Percentiles rank a stretch among this genome's conserved stretches.
These are phyloP conservation scores for Selene dorsalis DNA, from an alignment of 2,797 vertebrate genomes.

Conservation along the genomic window DNA sequence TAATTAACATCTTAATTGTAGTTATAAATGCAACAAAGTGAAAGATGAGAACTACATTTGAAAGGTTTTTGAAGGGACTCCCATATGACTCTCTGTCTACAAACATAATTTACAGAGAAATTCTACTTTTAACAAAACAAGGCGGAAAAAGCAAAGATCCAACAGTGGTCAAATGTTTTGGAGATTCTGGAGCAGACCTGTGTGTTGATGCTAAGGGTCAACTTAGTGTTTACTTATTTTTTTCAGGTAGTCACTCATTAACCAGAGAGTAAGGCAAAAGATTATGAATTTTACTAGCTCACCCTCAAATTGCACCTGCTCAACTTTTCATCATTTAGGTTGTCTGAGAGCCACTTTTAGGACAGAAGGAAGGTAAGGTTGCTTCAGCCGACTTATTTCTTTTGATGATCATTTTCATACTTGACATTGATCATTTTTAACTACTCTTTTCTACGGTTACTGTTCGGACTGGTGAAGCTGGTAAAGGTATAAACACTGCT, in stretches of 20 bases:
- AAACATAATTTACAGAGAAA: background rate
- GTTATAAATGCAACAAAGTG: background rate
- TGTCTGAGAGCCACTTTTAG: background rate
- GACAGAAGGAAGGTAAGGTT: slow-evolving; percentile 26
- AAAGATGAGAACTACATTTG: background rate
- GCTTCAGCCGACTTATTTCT: background rate
- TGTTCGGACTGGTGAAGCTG: background rate
- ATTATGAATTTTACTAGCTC: slow-evolving; percentile 15
- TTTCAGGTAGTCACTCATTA: slow-evolving; percentile 79
- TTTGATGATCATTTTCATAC: background rate
- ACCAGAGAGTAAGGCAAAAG: slow-evolving; percentile 50
- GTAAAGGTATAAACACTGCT: background rate
- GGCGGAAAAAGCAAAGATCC: background rate
- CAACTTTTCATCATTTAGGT: background rate
- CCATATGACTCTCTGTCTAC: background rate
- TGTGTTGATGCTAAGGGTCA: slow-evolving; percentile 60
- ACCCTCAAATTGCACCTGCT: slow-evolving; percentile 8
- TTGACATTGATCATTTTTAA: background rate
- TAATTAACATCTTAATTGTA: background rate
- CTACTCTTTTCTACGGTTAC: background rate
- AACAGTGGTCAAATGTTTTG: background rate
- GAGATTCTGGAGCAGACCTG: background rate
- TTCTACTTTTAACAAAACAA: slow-evolving; percentile 2
- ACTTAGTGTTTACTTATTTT: slow-evolving; percentile 63
- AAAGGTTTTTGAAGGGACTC: background rate